These are phyloP conservation scores for Nasonia longicornis DNA, from an alignment of 1,140 invertebrate species.

Conservation along the genomic window DNA sequence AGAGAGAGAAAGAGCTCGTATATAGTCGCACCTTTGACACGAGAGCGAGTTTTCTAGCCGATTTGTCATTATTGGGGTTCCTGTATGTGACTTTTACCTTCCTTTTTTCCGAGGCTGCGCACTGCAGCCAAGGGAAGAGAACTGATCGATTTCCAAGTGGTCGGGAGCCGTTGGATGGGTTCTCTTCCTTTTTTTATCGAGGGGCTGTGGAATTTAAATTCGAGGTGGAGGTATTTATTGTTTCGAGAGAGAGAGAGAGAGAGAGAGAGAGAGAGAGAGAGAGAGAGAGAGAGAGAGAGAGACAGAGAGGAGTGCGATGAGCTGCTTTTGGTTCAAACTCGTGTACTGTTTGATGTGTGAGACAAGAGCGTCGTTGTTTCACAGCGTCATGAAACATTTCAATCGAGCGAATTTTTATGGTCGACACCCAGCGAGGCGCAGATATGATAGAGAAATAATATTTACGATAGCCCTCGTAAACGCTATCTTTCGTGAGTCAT, in stretches of 20 bases:
- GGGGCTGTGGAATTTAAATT: background rate
- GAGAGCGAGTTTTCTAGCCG: background rate
- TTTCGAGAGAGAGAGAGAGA: background rate
- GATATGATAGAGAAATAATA: conserved; percentile 28
- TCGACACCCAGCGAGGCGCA: background rate
- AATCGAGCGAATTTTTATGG: background rate
- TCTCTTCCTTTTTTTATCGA: background rate
- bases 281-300: no score
- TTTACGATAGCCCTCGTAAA: conserved; percentile 30
- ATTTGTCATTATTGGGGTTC: conserved; percentile 32
- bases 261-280: no score
- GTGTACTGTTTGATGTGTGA: background rate
- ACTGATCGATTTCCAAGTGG: background rate
- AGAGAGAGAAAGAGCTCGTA: background rate
- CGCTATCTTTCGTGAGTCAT: conserved; percentile 30
- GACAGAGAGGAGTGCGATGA: background rate
- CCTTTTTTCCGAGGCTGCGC: background rate
- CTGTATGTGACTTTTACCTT: conserved; percentile 14
- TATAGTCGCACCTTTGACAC: conserved; percentile 10
- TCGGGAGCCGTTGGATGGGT: background rate
- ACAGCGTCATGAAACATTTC: background rate
- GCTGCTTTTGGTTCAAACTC: background rate
- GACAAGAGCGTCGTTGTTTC: background rate
- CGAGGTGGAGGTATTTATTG: background rate
- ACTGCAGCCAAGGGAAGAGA: background rate